Base-by-base conservation (phyloP, 2,888 invertebrate species). In the Mongoloraphidia duomilia region DNA sequence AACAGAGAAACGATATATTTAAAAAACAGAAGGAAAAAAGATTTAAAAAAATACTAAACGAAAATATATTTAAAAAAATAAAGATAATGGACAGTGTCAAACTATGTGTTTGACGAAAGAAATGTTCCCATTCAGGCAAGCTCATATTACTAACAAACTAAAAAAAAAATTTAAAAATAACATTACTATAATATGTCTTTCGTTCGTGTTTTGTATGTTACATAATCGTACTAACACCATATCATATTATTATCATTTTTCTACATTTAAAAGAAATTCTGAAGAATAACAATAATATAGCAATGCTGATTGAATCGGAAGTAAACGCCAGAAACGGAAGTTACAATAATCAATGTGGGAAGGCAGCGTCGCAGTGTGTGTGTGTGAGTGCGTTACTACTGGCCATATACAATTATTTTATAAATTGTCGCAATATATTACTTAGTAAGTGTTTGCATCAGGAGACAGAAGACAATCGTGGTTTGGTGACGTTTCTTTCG, bases 101-200 rank as follows among this genome's bases (percentile, higher is more conserved):
- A 56, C 56, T 54, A 53, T 52, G 53, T 53, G 56, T 56, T 56
- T 56, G 56, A 50, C 56, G 56, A 56, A 56, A 56, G 56, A 56
- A 56, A 55, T 55, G 56, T 56, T 55, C 56, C 53, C 43, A 26
- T 26, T 26, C 26, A 26, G 26, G 6, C 26, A 26, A 26, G 26
- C 26, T 26, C 26, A 26, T 26, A 26, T 26, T 26, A 26, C 26
- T 26, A 26, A 26, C 26, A 26, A 26, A 6, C 6, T 26, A 26
- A 26, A 26, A 26, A 26, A 26, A 26, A 26, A 6, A 26, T 26
- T 26, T 6, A 26, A 26, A 26, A 26, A 26, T 26, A 26, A 26
- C 26, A 17, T 17, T 17, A 17, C 17, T 3, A 17, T 17, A 26
- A 26, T 26, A 6, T 26, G 26, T 26, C 26, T 26, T 26, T 26